These are phyloP conservation scores for Sebastes diaconus DNA, from an alignment of 2,797 vertebrate species.

Conservation along the genomic window DNA sequence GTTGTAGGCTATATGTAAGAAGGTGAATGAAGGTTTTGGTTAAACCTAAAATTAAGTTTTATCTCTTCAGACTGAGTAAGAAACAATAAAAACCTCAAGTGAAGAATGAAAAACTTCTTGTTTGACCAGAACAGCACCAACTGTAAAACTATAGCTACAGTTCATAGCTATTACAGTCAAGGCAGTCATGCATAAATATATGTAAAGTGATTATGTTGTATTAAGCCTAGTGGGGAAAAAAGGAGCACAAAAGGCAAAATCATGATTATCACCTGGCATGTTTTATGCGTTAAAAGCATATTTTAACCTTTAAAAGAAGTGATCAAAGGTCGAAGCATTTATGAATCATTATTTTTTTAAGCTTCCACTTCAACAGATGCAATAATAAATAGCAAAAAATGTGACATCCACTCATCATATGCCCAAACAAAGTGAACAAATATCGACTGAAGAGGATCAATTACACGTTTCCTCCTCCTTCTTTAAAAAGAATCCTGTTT, in stretches of 20 bases:
- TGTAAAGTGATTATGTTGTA: neutral
- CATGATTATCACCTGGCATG: neutral
- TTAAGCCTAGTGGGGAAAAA: neutral
- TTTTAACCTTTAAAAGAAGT: neutral
- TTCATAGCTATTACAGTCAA: neutral
- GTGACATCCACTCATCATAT: neutral
- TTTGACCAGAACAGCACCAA: neutral
- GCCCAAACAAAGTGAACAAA: neutral
- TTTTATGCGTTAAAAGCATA: neutral
- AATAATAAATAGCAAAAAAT: neutral
- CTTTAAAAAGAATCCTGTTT: neutral
- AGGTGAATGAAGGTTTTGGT: constrained; percentile 3
- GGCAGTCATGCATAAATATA: neutral
- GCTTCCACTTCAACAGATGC: neutral
- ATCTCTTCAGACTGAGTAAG: neutral
- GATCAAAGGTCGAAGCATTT: neutral
- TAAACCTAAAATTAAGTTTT: neutral
- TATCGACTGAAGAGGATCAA: neutral
- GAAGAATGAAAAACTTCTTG: neutral
- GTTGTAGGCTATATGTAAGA: constrained; percentile 1
- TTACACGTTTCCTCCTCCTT: neutral
- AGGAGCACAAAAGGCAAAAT: neutral
- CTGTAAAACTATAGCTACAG: neutral
- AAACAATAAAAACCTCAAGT: neutral
- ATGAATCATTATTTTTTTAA: neutral